These are phyloP conservation scores for Chelidonichthys spinosus DNA, from an alignment of 2,797 vertebrate species.

Conservation along the genomic window DNA sequence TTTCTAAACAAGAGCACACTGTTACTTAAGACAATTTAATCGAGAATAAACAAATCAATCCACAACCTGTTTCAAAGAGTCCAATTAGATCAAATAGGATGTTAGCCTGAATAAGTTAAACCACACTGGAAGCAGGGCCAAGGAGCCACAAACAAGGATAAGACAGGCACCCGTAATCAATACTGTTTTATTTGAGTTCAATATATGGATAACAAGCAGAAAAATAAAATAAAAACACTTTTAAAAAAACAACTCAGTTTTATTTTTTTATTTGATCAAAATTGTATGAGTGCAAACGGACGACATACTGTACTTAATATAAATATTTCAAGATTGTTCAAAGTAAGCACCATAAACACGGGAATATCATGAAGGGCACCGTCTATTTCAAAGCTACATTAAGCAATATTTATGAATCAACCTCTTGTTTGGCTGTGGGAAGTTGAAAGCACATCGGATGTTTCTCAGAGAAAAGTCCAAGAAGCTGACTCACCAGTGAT, in stretches of 20 bases:
- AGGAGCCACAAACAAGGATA: background rate
- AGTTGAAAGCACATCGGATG: background rate
- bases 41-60: background rate
- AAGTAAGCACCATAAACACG: conserved; percentile 19
- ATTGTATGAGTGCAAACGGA: background rate
- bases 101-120: background rate
- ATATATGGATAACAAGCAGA: background rate
- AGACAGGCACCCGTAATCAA: background rate
- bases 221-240: background rate
- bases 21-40: background rate
- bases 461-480: background rate
- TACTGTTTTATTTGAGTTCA: background rate
- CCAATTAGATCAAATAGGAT: background rate
- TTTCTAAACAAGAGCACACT: background rate
- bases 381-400: conserved; percentile 23
- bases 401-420: background rate
- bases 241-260: background rate
- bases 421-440: background rate
- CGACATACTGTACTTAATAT: background rate
- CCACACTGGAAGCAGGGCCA: background rate
- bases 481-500: background rate
- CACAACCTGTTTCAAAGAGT: background rate
- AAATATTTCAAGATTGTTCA: background rate
- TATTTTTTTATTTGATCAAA: background rate
- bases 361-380: background rate